These are phyloP conservation scores for Morone saxatilis DNA, from an alignment of 2,113 vertebrate genomes.

Conservation along the genomic window DNA sequence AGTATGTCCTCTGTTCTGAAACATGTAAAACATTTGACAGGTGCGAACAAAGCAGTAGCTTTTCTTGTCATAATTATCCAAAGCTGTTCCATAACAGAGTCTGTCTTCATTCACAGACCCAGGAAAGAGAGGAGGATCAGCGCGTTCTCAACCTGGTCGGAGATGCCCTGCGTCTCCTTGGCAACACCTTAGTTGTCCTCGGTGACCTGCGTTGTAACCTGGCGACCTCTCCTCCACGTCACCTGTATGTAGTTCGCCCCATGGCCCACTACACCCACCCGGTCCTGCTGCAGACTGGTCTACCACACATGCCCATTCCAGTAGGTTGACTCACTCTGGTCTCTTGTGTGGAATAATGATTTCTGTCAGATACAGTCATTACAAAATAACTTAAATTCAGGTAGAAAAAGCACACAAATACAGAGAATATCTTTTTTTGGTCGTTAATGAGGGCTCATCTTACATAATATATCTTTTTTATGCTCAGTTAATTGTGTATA, in stretches of 20 bases:
- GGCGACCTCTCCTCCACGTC: slow-evolving; percentile 84
- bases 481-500: not conserved
- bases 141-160: slow-evolving; percentile 88
- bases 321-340: slow-evolving; percentile 67
- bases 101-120: slow-evolving; percentile 76
- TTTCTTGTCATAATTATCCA: not conserved
- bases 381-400: not conserved
- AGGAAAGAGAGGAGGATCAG: slow-evolving; percentile 89
- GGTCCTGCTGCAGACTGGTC: slow-evolving; percentile 83
- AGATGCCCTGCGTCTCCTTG: slow-evolving; percentile 88
- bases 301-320: slow-evolving; percentile 88
- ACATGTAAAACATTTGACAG: not conserved
- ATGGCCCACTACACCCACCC: slow-evolving; percentile 88
- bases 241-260: slow-evolving; percentile 87
- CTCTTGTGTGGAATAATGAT: not conserved
- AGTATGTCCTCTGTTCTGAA: not conserved
- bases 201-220: slow-evolving; percentile 90
- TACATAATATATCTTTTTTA: not conserved
- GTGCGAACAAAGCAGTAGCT: not conserved
- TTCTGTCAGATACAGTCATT: not conserved
- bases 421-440: not conserved
- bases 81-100: not conserved
- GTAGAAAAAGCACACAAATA: not conserved
- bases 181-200: slow-evolving; percentile 89
- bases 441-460: not conserved